Evolutionary conservation across 2,888 invertebrate species (phyloP), one percentile per base, ranked within the genome.

Genomic region (Phragmatobia fuliginosa): DNA sequence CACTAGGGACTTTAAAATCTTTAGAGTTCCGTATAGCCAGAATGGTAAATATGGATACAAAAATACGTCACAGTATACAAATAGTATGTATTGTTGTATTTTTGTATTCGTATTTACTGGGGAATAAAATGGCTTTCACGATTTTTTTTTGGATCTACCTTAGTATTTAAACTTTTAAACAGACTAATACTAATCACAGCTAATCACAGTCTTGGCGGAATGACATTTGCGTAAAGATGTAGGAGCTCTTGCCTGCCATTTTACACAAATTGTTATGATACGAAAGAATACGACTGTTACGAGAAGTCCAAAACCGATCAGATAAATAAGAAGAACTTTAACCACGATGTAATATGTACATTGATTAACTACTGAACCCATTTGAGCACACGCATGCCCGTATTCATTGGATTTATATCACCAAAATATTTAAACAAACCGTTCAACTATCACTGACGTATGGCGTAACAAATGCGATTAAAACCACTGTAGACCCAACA

Each of bases 381-480:
- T 33, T 41, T 31, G 63, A 60, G 38, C 45, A 61, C 70, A 38
- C 36, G 31, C 18, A 38, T 59, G 59, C 64, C 62, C 32, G 60
- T 68, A 72, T 65, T 61, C 62, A 41, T 66, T 80, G 61, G 62
- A 67, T 71, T 64, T 61, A 18, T 87, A 86, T 85, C 88, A 90
- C 87, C 88, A 89, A 92, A 91, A 90, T 88, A 90, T 90, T 89
- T 88, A 93, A 94, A 93, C 92, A 93, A 92, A 92, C 90, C 91
- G 88, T 92, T 90, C 89, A 90, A 88, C 90, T 91, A 92, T 92
- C 88, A 91, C 91, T 92, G 93, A 91, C 91, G 85, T 87, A 88
- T 88, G 89, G 90, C 92, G 94, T 90, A 92, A 92, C 94, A 92
- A 94, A 95, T 88, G 85, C 93, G 94, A 95, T 94, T 95, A 94